Conservation (phyloP, 2,888 invertebrate genomes). For the Trachelus stipa region DNA sequence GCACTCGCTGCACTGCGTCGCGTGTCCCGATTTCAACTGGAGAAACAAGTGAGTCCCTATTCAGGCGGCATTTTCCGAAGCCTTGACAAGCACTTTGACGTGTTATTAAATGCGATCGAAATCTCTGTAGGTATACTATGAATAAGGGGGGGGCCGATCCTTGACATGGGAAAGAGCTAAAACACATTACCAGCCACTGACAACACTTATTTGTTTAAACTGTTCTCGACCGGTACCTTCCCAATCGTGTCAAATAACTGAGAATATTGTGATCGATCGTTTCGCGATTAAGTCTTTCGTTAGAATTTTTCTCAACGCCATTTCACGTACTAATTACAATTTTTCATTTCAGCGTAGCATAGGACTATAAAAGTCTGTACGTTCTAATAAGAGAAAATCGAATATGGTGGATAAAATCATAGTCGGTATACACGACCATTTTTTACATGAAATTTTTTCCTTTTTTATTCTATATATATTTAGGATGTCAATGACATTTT, state of each 20-base stretch:
- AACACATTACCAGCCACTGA: not conserved
- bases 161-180: not conserved
- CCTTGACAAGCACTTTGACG: constrained; percentile 12
- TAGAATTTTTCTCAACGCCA: not conserved
- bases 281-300: constrained; percentile 1
- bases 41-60: constrained; percentile 18
- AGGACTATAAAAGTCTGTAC: not conserved
- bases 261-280: constrained; percentile 29
- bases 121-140: not conserved
- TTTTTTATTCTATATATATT: not conserved
- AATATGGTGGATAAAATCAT: not conserved
- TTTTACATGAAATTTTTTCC: not conserved
- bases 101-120: not conserved
- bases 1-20: not conserved
- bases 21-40: constrained; percentile 7
- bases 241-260: constrained; percentile 23
- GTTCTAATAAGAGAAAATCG: not conserved
- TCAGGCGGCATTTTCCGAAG: not conserved
- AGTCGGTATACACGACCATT: not conserved
- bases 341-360: not conserved
- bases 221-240: not conserved
- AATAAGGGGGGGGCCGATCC: not conserved
- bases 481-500: not conserved
- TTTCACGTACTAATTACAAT: not conserved
- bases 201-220: constrained; percentile 22